Base-by-base conservation (phyloP, 2,113 vertebrate genomes). In the Nibea albiflora region DNA sequence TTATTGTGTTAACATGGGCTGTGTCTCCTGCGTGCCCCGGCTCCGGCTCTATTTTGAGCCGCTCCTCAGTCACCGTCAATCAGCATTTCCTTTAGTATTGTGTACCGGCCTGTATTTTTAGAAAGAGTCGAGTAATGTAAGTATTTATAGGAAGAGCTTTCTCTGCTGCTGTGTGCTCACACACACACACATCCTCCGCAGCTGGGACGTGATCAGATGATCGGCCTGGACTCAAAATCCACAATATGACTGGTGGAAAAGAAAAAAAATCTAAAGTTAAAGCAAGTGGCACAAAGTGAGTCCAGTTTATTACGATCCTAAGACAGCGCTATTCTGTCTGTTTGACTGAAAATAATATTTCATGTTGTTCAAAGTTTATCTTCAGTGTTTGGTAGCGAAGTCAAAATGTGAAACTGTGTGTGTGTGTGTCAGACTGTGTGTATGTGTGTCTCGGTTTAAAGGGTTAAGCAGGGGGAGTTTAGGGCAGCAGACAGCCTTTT, bases 401-500 rank as follows among this genome's bases (percentile, higher is more conserved):
- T 67, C 31, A 53, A 50, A 72, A 35, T 56, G 26, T 39, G 54
- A 53, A 53, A 4, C 31, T 19, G 15, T 53, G 49, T 17, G 73
- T 44, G 44, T 12, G 50, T 67, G 58, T 44, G 66, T 52, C 35
- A 17, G 60, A 22, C 39, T 67, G 81, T 78, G 78, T 53, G 8
- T 81, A n/a, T 83, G 82, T 86, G 89, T 91, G 76, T 90, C 74
- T 90, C 82, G 65, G 90, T 70, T 78, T 68, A 88, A 87, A 92
- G 94, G 93, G 94, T 95, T 93, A 93, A 85, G 88, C 86, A 84
- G 91, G 93, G 93, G 92, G 92, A 89, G 91, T 80, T 88, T 83
- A 82, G 88, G 93, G 94, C 92, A 90, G 95, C 94, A 96, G 95
- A 96, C 96, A 96, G 90, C 76, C 91, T 93, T 95, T 95, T 95